These are phyloP conservation scores for Xanthia icteritia DNA, from an alignment of 2,888 invertebrate genomes.

Conservation along the genomic window DNA sequence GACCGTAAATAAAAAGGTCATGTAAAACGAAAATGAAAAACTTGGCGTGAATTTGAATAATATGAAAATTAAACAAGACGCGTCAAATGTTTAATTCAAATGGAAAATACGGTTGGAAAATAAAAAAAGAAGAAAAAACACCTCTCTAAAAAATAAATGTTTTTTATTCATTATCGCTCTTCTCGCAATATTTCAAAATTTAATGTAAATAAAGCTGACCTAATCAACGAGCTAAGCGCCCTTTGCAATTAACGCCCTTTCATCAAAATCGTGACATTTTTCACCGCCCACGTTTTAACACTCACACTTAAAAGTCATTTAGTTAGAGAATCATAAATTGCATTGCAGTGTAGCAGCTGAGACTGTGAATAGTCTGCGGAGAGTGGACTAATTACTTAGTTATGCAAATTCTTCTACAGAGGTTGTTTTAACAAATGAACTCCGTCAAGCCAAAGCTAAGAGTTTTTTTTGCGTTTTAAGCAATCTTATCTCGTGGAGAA, in stretches of 20 bases:
- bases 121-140: slow-evolving; percentile 5
- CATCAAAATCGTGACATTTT: slow-evolving; percentile 51
- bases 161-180: slow-evolving; percentile 35
- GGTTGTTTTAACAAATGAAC: slow-evolving; percentile 73
- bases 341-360: slow-evolving; percentile 49
- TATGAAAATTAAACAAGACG: slow-evolving; percentile 21
- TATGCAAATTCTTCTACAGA: slow-evolving; percentile 72
- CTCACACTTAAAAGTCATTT: slow-evolving; percentile 55
- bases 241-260: slow-evolving; percentile 53
- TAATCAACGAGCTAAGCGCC: slow-evolving; percentile 46
- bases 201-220: slow-evolving; percentile 44
- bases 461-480: slow-evolving; percentile 54
- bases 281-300: slow-evolving; percentile 35
- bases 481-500: slow-evolving; percentile 52
- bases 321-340: slow-evolving; percentile 61
- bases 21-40: background rate
- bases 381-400: slow-evolving; percentile 74
- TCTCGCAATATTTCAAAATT: slow-evolving; percentile 31
- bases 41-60: background rate
- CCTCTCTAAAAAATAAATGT: slow-evolving; percentile 12
- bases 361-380: slow-evolving; percentile 59
- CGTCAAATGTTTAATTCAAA: slow-evolving; percentile 29
- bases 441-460: slow-evolving; percentile 46
- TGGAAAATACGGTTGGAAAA: slow-evolving; percentile 27
- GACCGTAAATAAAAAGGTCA: background rate